Conservation (phyloP, 2,113 vertebrate genomes). For the Variabilichromis moorii region DNA sequence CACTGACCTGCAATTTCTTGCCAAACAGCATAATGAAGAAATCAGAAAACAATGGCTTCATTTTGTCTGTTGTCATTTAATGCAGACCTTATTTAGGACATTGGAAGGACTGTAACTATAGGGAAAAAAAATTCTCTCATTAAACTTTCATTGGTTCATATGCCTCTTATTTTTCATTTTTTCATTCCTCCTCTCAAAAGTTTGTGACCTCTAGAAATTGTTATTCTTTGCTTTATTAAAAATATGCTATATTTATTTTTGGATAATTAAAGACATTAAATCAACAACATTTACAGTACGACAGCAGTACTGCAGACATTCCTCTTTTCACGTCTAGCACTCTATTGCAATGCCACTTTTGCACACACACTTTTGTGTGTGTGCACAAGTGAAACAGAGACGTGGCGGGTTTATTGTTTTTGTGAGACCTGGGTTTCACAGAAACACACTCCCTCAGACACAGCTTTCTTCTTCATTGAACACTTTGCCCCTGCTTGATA, state of each 20-base stretch:
- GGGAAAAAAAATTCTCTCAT: rapidly evolving
- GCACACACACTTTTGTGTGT: background rate
- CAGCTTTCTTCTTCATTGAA: constrained; percentile 12
- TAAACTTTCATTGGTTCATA: background rate
- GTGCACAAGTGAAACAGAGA: background rate
- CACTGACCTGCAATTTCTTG: background rate
- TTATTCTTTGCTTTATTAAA: background rate
- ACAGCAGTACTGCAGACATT: background rate
- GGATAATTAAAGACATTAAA: background rate
- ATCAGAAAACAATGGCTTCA: background rate
- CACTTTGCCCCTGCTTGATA: background rate
- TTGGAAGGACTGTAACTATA: background rate
- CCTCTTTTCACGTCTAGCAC: background rate
- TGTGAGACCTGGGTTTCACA: background rate
- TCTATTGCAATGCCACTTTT: background rate
- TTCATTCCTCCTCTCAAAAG: background rate
- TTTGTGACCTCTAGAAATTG: background rate
- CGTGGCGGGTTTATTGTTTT: background rate
- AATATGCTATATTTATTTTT: background rate
- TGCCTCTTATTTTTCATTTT: background rate
- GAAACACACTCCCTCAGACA: background rate
- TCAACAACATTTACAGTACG: background rate
- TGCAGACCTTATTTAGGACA: background rate
- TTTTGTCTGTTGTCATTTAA: background rate
- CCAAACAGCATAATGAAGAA: background rate